Percentiles rank a stretch among this genome's conserved stretches.
Conservation (phyloP, 2,797 vertebrate genomes). For the Anabacerthia variegaticeps region DNA sequence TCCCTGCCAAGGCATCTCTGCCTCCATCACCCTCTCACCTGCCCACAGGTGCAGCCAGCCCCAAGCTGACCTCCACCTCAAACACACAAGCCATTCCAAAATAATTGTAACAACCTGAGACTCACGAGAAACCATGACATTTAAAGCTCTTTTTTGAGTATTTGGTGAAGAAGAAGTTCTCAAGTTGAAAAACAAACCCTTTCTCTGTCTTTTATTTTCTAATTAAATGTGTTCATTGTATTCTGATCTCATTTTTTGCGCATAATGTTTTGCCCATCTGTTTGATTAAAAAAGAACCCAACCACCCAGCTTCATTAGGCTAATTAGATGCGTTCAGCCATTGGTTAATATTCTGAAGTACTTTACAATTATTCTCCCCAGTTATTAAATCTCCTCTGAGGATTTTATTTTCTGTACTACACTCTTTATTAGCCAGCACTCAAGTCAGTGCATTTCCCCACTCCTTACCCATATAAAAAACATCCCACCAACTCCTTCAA, state of each 20-base stretch:
- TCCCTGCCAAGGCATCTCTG: accelerated
- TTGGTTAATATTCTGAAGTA: slow-evolving; percentile 58
- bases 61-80: neutral
- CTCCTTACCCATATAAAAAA: neutral
- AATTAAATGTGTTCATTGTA: slow-evolving; percentile 44
- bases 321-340: slow-evolving; percentile 34
- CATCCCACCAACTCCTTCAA: neutral
- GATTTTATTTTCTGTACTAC: neutral
- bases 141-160: neutral
- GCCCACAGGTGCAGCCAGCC: neutral
- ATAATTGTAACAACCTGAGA: neutral
- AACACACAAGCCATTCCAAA: neutral
- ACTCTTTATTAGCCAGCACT: neutral
- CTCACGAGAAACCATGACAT: neutral
- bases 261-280: slow-evolving; percentile 59
- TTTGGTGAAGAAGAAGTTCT: neutral
- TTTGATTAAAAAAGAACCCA: slow-evolving; percentile 54
- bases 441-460: neutral
- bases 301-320: slow-evolving; percentile 41
- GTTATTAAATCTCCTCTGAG: slow-evolving; percentile 40
- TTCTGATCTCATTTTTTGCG: slow-evolving; percentile 36
- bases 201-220: slow-evolving; percentile 4
- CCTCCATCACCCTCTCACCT: neutral
- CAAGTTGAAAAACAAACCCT: slow-evolving; percentile 43
- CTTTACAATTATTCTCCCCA: slow-evolving; percentile 43